Evolutionary conservation across 2,888 invertebrate species (phyloP).

Genomic region (Masnerella sp.): DNA sequence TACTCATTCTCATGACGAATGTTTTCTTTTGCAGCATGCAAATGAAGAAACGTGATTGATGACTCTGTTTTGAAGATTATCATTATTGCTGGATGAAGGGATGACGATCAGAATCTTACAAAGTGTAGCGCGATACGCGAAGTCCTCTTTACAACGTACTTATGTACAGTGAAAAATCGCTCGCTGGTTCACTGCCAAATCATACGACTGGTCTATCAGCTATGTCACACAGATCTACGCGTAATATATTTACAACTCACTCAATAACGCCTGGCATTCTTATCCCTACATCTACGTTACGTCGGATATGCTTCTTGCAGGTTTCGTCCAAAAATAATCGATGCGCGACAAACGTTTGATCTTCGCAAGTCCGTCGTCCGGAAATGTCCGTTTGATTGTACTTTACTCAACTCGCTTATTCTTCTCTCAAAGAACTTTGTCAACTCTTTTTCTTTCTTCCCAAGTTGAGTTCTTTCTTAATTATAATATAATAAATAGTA

Average conservation of each 20-base stretch:
- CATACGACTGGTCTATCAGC: constrained; percentile 35
- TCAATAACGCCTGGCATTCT: constrained; percentile 65
- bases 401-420: too few species aligned
- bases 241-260: constrained; percentile 56
- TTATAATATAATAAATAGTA: too few species aligned
- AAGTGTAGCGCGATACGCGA: constrained; percentile 21
- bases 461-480: too few species aligned
- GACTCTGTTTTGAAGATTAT: background rate
- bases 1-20: too few species aligned
- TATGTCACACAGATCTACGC: constrained; percentile 36
- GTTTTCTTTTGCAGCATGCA: too few species aligned
- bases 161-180: constrained; percentile 47
- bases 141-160: constrained; percentile 46
- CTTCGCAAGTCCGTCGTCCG: constrained; percentile 21
- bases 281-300: constrained; percentile 64
- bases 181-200: constrained; percentile 40
- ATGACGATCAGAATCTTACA: constrained; percentile 31
- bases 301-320: constrained; percentile 71
- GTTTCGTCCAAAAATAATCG: constrained; percentile 34
- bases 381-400: constrained; percentile 26
- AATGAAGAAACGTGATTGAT: too few species aligned
- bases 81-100: constrained; percentile 27
- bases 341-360: constrained; percentile 14
- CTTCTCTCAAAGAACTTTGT: too few species aligned
- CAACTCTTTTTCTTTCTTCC: background rate